These are phyloP conservation scores for Episyrphus balteatus DNA, from an alignment of 1,140 invertebrate species.

Conservation along the genomic window DNA sequence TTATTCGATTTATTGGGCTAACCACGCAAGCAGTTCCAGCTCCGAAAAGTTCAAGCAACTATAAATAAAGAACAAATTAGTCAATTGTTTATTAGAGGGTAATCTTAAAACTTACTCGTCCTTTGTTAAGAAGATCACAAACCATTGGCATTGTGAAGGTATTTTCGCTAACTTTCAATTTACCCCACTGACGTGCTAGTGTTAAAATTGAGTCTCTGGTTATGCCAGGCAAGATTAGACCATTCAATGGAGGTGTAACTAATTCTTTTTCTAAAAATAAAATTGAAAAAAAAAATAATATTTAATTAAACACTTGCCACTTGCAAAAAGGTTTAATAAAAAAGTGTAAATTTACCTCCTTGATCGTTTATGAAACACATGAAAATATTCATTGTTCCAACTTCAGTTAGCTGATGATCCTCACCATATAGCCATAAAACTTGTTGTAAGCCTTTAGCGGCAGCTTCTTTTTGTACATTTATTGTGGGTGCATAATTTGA, in stretches of 20 bases:
- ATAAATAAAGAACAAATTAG: conserved; percentile 3
- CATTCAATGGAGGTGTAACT: conserved; percentile 83
- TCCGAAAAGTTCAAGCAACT: conserved; percentile 91
- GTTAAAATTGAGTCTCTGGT: conserved; percentile 79
- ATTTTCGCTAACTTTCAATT: conserved; percentile 76
- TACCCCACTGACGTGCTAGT: conserved; percentile 71
- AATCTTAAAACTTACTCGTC: conserved; percentile 56
- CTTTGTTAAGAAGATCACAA: conserved; percentile 58
- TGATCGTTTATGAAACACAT: conserved; percentile 76
- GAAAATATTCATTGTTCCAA: conserved; percentile 98
- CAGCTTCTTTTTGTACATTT: conserved; percentile 68
- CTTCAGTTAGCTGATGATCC: conserved; percentile 91
- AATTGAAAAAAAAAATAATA: conserved; percentile 5
- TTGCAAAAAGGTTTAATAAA: conserved; percentile 6
- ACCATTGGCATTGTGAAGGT: conserved; percentile 80
- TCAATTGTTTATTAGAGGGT: not conserved
- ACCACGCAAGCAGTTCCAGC: conserved; percentile 89
- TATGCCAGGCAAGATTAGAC: conserved; percentile 88
- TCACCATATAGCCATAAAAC: conserved; percentile 95
- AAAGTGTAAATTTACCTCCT: conserved; percentile 56
- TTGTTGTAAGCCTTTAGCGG: conserved; percentile 76
- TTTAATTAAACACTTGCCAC: conserved; percentile 1
- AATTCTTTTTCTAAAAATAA: conserved; percentile 72
- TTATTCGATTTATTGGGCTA: conserved; percentile 75
- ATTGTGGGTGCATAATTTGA: conserved; percentile 86